Base-by-base conservation (phyloP, 2,888 invertebrate species). In the Hemistola chrysoprasaria region DNA sequence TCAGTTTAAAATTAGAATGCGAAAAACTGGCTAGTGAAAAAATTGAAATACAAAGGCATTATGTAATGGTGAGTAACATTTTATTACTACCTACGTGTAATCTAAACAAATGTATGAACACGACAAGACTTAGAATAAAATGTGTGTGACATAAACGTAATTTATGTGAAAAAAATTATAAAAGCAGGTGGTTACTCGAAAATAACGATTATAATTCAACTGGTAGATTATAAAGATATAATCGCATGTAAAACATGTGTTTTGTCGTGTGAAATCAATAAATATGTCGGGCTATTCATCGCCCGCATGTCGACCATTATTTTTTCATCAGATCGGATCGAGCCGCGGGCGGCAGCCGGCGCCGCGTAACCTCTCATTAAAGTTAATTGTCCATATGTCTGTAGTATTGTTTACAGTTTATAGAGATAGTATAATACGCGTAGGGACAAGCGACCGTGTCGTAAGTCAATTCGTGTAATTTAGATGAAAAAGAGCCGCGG, bases 31-130 rank as follows among this genome's bases (percentile, higher is more conserved):
- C 94, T 70, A 93, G 93, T 78, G 96, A 96, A 90, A 95, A 95
- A 90, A 95, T 95, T 67, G 95, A 95, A 90, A 95, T 95, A 90
- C 95, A 96, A 83, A 91, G 96, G 85, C 95, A 96, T 90, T 96
- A 95, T 90, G 95, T 95, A 60, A 95, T 96, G 95, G 95, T 95
- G 86, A 93, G 94, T 86, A 53, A 45, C n/a, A 40, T 35, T 42
- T 48, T 26, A 35, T 38, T 29, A 38, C 9, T n/a, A 16, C 8
- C 16, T 38, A 31, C 25, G 35, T 22, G 8, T 23, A 33, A 31
- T 8, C 29, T 24, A 28, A 32, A 28, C 23, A 27, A 42, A 39
- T 34, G 11, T 35, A 35, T 35, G 40, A 25, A 39, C 27, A 22
- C 1, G 20, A 37, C n/a, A 16, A 10, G 10, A 20, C 9, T 3